Conservation (phyloP, 2,888 invertebrate species). For the Drosophila nr. medialis region DNA sequence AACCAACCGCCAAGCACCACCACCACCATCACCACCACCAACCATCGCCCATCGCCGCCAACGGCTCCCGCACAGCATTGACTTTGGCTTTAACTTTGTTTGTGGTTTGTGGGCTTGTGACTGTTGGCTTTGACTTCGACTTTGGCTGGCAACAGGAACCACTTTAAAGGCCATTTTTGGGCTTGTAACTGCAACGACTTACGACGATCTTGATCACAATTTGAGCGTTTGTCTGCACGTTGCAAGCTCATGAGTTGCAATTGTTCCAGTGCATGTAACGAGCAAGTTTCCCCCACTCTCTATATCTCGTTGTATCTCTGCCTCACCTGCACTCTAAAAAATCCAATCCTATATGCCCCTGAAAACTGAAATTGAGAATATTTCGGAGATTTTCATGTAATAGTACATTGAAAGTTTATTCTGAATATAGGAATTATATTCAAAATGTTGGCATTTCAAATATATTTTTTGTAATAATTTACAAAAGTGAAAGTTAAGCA, state of each 20-base stretch:
- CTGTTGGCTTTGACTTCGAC: conserved; percentile 19
- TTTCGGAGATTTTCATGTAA: neutral
- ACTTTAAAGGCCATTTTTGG: conserved; percentile 71
- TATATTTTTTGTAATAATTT: neutral
- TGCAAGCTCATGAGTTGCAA: conserved; percentile 60
- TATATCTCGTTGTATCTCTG: conserved; percentile 14
- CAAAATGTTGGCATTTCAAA: neutral
- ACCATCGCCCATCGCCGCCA: conserved; percentile 40
- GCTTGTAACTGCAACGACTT: conserved; percentile 54
- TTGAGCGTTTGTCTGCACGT: conserved; percentile 75
- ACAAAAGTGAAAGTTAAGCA: neutral
- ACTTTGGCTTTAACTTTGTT: conserved; percentile 29
- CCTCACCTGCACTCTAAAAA: conserved; percentile 34
- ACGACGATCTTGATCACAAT: conserved; percentile 80
- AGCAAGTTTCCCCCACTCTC: conserved; percentile 30
- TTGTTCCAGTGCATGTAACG: conserved; percentile 56
- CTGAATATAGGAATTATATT: neutral
- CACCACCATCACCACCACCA: conserved; percentile 10
- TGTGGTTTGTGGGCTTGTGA: conserved; percentile 3
- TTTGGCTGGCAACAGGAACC: conserved; percentile 35
- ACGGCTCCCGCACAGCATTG: conserved; percentile 67
- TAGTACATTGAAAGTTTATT: neutral
- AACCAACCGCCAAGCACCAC: conserved; percentile 47
- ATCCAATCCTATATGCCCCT: neutral
- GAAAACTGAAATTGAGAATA: neutral